phyloP scores from a whole-genome alignment of 1,140 invertebrate genomes.

The Sinella curviseta region DNA sequence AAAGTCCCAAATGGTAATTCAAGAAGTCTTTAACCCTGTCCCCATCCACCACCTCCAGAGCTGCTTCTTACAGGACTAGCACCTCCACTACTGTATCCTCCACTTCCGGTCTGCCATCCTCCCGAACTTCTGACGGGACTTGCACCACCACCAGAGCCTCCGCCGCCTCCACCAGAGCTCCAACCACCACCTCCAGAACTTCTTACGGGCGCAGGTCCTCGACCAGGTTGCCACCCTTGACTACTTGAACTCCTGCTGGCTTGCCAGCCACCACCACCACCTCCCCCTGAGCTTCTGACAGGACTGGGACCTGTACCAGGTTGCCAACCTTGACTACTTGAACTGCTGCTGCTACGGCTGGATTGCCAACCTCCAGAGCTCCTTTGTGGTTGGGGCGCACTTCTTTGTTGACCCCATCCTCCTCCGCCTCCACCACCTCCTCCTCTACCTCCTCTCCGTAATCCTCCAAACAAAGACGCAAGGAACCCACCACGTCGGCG shows the following conservation, averaged over 20 bases:
- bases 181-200: not conserved
- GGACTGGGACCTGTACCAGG: not conserved
- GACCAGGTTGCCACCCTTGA: not conserved
- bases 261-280: not conserved
- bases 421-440: not conserved
- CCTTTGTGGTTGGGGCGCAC: not conserved
- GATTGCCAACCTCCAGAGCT: not conserved
- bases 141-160: not conserved
- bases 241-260: too few species aligned
- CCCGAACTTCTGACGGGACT: too few species aligned
- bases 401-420: too few species aligned
- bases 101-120: not conserved
- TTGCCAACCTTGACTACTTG: not conserved
- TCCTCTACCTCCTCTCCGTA: not conserved
- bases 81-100: not conserved
- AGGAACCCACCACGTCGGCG: not conserved
- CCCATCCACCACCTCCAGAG: not conserved
- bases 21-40: not conserved
- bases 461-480: not conserved
- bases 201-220: too few species aligned
- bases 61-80: too few species aligned
- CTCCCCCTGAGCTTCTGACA: not conserved
- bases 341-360: not conserved
- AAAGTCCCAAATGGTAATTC: too few species aligned
- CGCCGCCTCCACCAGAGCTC: not conserved